Conservation (phyloP, 2,797 vertebrate genomes). For the Chaenodraco wilsoni region DNA sequence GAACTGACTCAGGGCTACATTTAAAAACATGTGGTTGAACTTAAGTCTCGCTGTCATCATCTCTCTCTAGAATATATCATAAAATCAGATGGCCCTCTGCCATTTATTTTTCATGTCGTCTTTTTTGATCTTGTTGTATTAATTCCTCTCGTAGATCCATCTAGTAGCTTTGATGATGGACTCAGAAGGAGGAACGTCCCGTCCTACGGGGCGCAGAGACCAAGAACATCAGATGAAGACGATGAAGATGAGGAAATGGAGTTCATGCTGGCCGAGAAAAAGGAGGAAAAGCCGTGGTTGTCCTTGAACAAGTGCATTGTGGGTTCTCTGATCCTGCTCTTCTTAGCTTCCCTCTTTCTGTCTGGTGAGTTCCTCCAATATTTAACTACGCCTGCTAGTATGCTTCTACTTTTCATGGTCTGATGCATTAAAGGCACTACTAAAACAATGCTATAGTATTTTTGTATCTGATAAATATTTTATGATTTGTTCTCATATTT, state of each 20-base stretch:
- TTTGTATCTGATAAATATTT: neutral
- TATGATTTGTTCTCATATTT: neutral
- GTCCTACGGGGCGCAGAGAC: slow-evolving; percentile 60
- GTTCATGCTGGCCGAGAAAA: slow-evolving; percentile 73
- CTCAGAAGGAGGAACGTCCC: slow-evolving; percentile 73
- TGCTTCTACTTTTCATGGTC: slow-evolving; percentile 31
- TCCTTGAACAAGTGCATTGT: slow-evolving; percentile 82
- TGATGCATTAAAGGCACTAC: neutral
- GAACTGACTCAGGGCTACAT: neutral
- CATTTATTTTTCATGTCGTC: slow-evolving; percentile 1
- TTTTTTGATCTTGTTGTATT: neutral
- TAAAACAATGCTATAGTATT: too few species aligned
- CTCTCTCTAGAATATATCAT: slow-evolving; percentile 9
- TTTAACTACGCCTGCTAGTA: neutral
- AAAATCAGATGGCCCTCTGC: slow-evolving; percentile 1
- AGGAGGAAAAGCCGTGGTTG: slow-evolving; percentile 76
- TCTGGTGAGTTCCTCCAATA: slow-evolving; percentile 76
- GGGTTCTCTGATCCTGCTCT: slow-evolving; percentile 80
- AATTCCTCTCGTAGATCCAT: slow-evolving; percentile 45
- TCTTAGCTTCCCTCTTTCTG: slow-evolving; percentile 84
- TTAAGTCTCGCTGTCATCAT: slow-evolving; percentile 27
- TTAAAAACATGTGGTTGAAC: slow-evolving; percentile 47
- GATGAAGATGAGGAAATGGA: slow-evolving; percentile 81
- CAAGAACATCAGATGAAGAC: slow-evolving; percentile 81
- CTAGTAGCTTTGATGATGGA: slow-evolving; percentile 65